Percentiles rank a stretch among this genome's conserved stretches.
Evolutionary conservation across 1,140 invertebrate genomes (phyloP).

Genomic region (Brachionus plicatilis): DNA sequence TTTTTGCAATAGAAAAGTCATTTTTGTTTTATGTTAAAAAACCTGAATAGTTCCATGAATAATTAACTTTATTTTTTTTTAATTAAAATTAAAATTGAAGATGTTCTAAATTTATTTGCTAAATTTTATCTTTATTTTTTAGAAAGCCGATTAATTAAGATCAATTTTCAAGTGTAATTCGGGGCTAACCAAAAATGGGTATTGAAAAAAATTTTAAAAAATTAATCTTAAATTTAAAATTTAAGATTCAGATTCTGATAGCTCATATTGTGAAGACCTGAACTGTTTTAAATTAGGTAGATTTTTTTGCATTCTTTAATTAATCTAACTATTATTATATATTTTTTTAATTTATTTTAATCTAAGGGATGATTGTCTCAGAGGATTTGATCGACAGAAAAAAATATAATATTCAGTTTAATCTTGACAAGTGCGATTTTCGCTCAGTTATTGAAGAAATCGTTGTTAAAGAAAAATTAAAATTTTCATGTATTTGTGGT

Average conservation of each 20-base stretch:
- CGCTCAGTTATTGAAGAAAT: background rate
- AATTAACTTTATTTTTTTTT: background rate
- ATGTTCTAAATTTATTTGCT: background rate
- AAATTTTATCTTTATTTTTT: background rate
- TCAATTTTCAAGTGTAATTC: background rate
- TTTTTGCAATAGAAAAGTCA: background rate
- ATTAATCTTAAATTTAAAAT: background rate
- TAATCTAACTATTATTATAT: background rate
- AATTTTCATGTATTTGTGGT: conserved; percentile 16
- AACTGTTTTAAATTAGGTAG: background rate
- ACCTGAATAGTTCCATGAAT: background rate
- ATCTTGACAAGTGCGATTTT: background rate
- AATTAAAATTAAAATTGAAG: background rate
- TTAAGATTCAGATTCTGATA: background rate
- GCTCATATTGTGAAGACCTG: background rate
- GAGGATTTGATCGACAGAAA: background rate
- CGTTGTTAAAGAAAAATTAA: background rate
- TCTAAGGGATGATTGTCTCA: background rate
- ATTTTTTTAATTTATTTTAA: background rate
- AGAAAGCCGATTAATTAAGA: background rate
- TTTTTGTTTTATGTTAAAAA: background rate
- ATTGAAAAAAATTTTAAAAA: background rate
- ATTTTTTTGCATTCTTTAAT: background rate
- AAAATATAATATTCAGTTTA: background rate
- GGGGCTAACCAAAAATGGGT: background rate